These are phyloP conservation scores for Patiria pectinifera DNA, from an alignment of 53 echinoderm and acorn worm genomes.

Conservation along the genomic window DNA sequence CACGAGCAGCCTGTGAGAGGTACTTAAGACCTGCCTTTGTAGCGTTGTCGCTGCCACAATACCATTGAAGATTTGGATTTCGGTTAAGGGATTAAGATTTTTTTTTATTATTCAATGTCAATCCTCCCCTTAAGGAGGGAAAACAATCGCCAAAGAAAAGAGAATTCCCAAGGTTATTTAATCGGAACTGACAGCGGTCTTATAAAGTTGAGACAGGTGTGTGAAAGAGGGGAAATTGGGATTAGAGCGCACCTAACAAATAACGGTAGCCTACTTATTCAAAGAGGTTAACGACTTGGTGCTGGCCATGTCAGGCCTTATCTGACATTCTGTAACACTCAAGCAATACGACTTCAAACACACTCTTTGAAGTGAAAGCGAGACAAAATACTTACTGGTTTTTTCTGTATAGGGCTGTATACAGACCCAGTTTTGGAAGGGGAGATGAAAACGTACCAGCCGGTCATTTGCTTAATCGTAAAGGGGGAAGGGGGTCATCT, in stretches of 20 bases:
- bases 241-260: not conserved
- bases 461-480: too few relatives aligned
- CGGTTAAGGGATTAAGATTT: not conserved
- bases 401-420: too few relatives aligned
- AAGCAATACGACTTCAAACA: too few relatives aligned
- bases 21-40: not conserved
- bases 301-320: too few relatives aligned
- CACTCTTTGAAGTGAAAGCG: too few relatives aligned
- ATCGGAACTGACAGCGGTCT: not conserved
- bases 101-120: not conserved
- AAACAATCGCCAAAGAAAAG: not conserved
- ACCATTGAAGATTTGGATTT: too few relatives aligned
- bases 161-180: not conserved
- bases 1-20: not conserved
- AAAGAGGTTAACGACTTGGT: not conserved
- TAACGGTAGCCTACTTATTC: not conserved
- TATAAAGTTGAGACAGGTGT: not conserved
- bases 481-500: too few relatives aligned
- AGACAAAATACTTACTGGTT: too few relatives aligned
- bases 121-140: not conserved
- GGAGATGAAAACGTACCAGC: too few relatives aligned
- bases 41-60: not conserved
- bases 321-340: too few relatives aligned
- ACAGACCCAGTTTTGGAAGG: too few relatives aligned
- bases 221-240: not conserved